phyloP scores from a whole-genome alignment of 2,113 vertebrate genomes.

The Lepus timidus region DNA sequence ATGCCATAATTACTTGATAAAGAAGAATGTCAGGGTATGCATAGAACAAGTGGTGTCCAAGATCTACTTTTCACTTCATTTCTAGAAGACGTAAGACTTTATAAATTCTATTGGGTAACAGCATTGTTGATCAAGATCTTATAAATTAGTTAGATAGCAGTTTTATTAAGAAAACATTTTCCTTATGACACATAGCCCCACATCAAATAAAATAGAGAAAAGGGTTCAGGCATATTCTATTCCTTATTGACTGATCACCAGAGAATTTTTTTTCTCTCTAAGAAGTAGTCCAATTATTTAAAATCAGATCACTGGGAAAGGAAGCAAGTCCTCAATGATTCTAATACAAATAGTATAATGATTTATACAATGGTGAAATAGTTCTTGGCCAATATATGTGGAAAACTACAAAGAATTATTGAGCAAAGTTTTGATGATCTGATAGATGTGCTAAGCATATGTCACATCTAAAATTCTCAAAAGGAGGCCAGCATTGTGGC shows the following conservation, averaged over 20 bases:
- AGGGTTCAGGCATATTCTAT: neutral
- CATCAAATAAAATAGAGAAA: neutral
- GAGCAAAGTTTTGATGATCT: neutral
- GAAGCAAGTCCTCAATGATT: neutral
- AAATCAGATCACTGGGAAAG: neutral
- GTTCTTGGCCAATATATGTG: neutral
- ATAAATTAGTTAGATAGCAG: neutral
- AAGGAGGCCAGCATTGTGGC: no score
- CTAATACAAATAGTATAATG: neutral
- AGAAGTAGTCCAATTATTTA: neutral
- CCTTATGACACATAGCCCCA: neutral
- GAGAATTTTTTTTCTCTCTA: neutral
- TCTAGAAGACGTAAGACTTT: constrained; percentile 3
- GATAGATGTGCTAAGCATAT: neutral
- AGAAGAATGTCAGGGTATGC: neutral
- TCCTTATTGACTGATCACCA: neutral
- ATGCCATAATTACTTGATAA: neutral
- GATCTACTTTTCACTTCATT: constrained; percentile 1
- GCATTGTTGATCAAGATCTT: neutral
- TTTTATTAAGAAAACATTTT: neutral
- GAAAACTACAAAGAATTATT: neutral
- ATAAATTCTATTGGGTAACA: constrained; percentile 6
- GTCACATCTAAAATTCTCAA: neutral
- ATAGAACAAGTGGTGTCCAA: neutral
- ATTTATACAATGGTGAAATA: neutral